These are phyloP conservation scores for Catalaphyllia jardinei DNA, from an alignment of 64 coral and sea anemone species.

Conservation along the genomic window DNA sequence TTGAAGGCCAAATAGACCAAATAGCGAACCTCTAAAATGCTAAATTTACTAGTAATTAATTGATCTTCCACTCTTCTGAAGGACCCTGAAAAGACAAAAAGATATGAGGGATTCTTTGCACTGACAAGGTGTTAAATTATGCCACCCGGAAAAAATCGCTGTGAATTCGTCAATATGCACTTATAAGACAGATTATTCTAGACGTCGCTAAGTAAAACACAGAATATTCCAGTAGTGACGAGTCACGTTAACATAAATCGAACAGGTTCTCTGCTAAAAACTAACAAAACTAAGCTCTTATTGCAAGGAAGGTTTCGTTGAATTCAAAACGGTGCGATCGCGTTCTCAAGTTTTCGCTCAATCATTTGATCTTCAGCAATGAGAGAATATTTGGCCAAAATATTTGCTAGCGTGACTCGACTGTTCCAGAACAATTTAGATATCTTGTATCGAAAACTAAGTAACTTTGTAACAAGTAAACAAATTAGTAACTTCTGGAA, in stretches of 20 bases:
- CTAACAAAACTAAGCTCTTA: not conserved
- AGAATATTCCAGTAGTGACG: slow-evolving; percentile 9
- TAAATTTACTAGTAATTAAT: not conserved
- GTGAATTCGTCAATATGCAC: not conserved
- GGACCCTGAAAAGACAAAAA: not conserved
- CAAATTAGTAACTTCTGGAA: slow-evolving; percentile 41
- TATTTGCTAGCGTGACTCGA: slow-evolving; percentile 6
- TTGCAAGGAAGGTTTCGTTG: not conserved
- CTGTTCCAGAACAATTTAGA: slow-evolving; percentile 16
- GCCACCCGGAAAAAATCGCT: slow-evolving; percentile 4
- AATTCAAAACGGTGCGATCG: not conserved
- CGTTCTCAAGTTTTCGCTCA: not conserved
- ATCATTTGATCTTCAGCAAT: not conserved
- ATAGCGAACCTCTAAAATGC: not conserved
- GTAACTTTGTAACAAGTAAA: slow-evolving; percentile 61
- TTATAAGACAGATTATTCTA: slow-evolving; percentile 1
- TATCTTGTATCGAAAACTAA: slow-evolving; percentile 49
- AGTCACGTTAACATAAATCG: not conserved
- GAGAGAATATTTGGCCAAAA: not conserved
- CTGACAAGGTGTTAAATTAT: not conserved
- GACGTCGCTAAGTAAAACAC: not conserved
- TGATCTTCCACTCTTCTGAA: too few relatives aligned
- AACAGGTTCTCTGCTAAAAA: not conserved
- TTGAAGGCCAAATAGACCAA: not conserved
- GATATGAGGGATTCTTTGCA: not conserved